A percentile compares a stretch with the other conserved stretches of the same genome.
Conservation (phyloP, 2,113 vertebrate species). For the Syrrhaptes paradoxus region DNA sequence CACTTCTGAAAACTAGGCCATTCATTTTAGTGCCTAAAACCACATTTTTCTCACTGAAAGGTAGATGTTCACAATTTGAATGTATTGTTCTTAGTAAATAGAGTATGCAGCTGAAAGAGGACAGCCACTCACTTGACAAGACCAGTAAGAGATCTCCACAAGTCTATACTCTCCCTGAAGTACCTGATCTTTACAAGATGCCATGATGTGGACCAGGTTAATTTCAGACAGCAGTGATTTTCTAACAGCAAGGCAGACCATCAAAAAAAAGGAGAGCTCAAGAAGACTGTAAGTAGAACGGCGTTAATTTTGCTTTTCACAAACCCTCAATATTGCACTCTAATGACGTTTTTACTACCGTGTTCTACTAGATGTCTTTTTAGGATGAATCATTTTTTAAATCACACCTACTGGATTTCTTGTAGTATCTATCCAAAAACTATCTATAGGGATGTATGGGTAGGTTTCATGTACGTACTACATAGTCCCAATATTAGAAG, state of each 20-base stretch:
- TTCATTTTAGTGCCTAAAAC: background rate
- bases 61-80: background rate
- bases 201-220: background rate
- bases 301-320: background rate
- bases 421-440: background rate
- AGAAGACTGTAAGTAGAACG: background rate
- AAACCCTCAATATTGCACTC: background rate
- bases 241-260: background rate
- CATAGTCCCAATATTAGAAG: background rate
- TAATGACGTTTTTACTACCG: background rate
- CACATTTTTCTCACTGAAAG: background rate
- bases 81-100: background rate
- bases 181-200: background rate
- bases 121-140: background rate
- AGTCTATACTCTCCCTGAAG: background rate
- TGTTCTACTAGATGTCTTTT: background rate
- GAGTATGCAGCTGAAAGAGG: background rate
- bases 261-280: background rate
- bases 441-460: background rate
- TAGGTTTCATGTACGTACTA: accelerated
- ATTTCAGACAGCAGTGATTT: background rate
- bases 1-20: background rate
- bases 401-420: background rate
- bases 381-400: background rate
- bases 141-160: background rate